Evolutionary conservation across 2,113 vertebrate genomes (phyloP).

Genomic region (Cottus gobio): DNA sequence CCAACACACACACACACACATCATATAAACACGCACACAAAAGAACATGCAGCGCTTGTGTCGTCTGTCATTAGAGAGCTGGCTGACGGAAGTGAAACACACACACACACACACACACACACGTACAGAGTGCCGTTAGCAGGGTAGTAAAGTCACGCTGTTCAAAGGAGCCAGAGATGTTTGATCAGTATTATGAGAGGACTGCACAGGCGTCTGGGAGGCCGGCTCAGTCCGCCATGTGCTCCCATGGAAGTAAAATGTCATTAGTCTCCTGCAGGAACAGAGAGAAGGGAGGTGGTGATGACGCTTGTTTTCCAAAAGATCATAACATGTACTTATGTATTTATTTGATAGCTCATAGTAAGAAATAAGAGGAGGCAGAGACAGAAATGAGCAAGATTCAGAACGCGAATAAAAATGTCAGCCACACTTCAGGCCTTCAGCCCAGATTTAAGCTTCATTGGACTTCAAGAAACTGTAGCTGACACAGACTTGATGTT

Average conservation of each 20-base stretch:
- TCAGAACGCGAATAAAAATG: neutral
- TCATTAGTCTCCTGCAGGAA: constrained; percentile 50
- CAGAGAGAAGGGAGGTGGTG: constrained; percentile 23
- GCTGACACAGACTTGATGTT: neutral
- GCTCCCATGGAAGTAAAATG: constrained; percentile 43
- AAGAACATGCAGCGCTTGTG: constrained; percentile 34
- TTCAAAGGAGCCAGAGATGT: constrained; percentile 75
- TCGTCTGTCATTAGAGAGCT: constrained; percentile 76
- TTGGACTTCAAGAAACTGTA: neutral
- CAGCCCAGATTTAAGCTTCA: neutral
- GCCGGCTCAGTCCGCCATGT: constrained; percentile 51
- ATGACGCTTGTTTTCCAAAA: constrained; percentile 31
- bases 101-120: constrained; percentile 27
- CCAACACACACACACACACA: constrained; percentile 46
- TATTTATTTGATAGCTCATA: constrained; percentile 12
- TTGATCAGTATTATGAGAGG: constrained; percentile 74
- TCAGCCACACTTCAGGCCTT: no score
- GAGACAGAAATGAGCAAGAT: constrained; percentile 1
- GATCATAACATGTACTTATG: constrained; percentile 35
- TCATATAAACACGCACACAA: constrained; percentile 35
- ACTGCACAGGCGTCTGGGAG: constrained; percentile 58
- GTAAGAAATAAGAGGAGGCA: neutral
- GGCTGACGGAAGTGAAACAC: constrained; percentile 68
- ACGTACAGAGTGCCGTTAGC: constrained; percentile 61
- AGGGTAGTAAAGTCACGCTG: constrained; percentile 75